A percentile compares a stretch with the other conserved stretches of the same genome.
Evolutionary conservation across 2,888 invertebrate species (phyloP).

Genomic region (Pachydiplax longipennis): DNA sequence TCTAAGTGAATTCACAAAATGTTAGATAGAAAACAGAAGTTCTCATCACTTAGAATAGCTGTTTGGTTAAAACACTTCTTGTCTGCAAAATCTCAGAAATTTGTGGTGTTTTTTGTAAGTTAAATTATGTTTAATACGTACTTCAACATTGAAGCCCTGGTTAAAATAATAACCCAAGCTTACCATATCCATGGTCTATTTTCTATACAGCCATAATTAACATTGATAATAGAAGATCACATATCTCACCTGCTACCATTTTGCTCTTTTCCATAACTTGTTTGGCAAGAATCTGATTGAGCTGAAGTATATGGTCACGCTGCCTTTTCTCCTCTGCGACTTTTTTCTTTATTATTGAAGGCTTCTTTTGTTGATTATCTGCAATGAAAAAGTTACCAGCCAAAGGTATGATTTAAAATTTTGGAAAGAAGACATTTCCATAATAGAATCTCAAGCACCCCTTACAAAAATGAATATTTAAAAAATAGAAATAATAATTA

Average conservation of each 20-base stretch:
- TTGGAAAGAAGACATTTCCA: background rate
- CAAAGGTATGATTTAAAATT: background rate
- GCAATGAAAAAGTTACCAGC: slow-evolving; percentile 51
- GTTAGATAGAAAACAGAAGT: too few relatives aligned
- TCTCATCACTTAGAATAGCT: too few relatives aligned
- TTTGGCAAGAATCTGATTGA: slow-evolving; percentile 91
- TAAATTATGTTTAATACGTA: background rate
- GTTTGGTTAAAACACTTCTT: too few relatives aligned
- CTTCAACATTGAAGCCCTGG: slow-evolving; percentile 11
- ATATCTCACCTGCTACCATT: slow-evolving; percentile 86
- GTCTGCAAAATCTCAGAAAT: background rate
- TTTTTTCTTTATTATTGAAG: slow-evolving; percentile 70
- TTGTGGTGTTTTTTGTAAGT: background rate
- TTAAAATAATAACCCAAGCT: slow-evolving; percentile 10
- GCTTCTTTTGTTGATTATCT: slow-evolving; percentile 53
- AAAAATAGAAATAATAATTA: too few relatives aligned
- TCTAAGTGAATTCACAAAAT: too few relatives aligned
- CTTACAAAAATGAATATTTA: too few relatives aligned
- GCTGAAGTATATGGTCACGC: slow-evolving; percentile 85
- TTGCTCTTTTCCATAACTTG: slow-evolving; percentile 96
- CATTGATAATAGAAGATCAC: background rate
- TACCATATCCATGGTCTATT: background rate
- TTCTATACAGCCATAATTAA: background rate
- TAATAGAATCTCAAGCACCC: background rate
- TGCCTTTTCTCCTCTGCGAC: slow-evolving; percentile 85